Conservation (phyloP, 2,888 invertebrate species). For the Sussaba pulchella region DNA sequence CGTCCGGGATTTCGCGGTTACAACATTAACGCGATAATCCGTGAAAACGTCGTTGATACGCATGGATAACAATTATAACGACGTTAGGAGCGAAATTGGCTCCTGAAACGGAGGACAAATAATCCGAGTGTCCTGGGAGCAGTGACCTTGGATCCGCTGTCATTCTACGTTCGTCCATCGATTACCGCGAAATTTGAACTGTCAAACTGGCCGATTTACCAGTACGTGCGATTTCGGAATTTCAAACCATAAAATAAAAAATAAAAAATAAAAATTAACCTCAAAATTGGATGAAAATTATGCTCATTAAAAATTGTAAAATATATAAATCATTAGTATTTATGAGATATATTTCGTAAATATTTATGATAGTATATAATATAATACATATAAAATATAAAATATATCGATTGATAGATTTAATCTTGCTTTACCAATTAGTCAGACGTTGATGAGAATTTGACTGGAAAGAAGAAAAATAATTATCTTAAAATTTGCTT, state of each 20-base stretch:
- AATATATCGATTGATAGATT: too few relatives aligned
- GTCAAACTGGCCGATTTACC: neutral
- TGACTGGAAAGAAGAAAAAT: too few relatives aligned
- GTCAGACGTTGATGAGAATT: too few relatives aligned
- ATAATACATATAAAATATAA: too few relatives aligned
- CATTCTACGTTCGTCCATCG: conserved; percentile 71
- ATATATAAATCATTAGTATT: too few relatives aligned
- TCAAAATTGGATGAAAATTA: too few relatives aligned
- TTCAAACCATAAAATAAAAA: neutral
- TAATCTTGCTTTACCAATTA: too few relatives aligned
- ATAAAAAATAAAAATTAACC: neutral
- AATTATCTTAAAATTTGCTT: too few relatives aligned
- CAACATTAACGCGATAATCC: conserved; percentile 62
- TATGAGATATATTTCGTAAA: too few relatives aligned
- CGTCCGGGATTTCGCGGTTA: conserved; percentile 67
- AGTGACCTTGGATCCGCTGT: conserved; percentile 83
- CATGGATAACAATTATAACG: conserved; percentile 27
- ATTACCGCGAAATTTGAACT: conserved; percentile 77
- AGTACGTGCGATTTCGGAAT: conserved; percentile 15
- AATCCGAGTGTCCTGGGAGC: conserved; percentile 74
- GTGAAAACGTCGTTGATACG: conserved; percentile 23
- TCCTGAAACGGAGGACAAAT: conserved; percentile 66
- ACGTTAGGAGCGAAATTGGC: conserved; percentile 26
- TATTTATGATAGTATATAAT: too few relatives aligned
- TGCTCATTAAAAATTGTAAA: too few relatives aligned